A percentile compares a stretch with the other conserved stretches of the same genome.
phyloP scores from a whole-genome alignment of 2,888 invertebrate genomes.

The Agrochola lychnidis region DNA sequence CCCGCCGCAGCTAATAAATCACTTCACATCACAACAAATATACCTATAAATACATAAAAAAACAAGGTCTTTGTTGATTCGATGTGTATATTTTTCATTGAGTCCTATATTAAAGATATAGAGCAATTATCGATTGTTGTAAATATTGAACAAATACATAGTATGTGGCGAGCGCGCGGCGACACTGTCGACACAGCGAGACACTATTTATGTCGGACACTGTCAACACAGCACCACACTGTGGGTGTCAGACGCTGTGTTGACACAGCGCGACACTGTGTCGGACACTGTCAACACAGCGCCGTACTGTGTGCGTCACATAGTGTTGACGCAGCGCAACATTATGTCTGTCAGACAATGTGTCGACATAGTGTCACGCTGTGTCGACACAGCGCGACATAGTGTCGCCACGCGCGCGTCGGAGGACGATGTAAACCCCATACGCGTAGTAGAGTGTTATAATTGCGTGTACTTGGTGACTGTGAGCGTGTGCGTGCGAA shows the following conservation, averaged over 20 bases:
- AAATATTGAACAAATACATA: conserved; percentile 74
- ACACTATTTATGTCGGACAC: too few species aligned
- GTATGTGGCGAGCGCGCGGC: conserved; percentile 55
- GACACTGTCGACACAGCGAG: not conserved
- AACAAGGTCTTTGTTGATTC: conserved; percentile 61
- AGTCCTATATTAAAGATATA: conserved; percentile 67
- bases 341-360: not conserved
- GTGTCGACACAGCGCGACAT: not conserved
- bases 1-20: too few species aligned
- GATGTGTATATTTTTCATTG: conserved; percentile 70
- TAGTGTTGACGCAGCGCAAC: not conserved
- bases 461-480: conserved; percentile 60
- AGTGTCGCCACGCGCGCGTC: conserved; percentile 19
- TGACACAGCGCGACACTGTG: not conserved
- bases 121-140: conserved; percentile 80
- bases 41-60: conserved; percentile 31
- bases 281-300: not conserved
- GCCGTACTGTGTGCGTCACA: not conserved
- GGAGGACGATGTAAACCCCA: conserved; percentile 81
- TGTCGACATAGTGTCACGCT: not conserved
- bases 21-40: conserved; percentile 21
- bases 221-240: not conserved
- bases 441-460: conserved; percentile 76
- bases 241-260: not conserved
- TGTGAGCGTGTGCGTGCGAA: conserved; percentile 53